Evolutionary conservation across 2,888 invertebrate species (phyloP), one percentile per base, ranked within the genome.

Genomic region (Limenitis camilla): DNA sequence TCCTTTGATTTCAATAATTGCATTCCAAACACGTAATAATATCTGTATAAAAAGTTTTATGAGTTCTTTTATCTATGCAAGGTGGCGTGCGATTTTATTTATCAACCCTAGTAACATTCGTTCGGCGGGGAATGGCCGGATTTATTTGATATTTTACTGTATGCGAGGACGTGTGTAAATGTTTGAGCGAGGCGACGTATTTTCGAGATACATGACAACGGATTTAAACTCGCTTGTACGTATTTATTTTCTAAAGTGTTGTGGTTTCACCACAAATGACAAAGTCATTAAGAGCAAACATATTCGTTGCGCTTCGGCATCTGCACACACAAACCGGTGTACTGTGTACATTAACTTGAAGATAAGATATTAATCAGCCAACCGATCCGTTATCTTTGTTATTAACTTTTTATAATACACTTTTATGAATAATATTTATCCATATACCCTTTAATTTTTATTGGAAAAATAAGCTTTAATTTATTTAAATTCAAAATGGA

Each of bases 1-100:
- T 55, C 66, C 70, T 69, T 71, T 72, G 69, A 74, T 78, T 78
- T 72, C 67, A 67, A 72, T 76, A 73, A 77, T 75, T 71, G 61
- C 67, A 75, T 77, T 74, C 71, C 63, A 65, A 74, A 71, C 70
- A 70, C 72, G 73, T 69, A 67, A 67, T 67, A 61, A 68, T 67
- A 68, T 71, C 60, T 58, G 61, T 56, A 60, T 61, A 58, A 60
- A 62, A 63, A 60, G 49, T 58, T 60, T 59, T 58, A 62, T 38
- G 59, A 53, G 49, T 49, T 60, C 49, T 56, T 60, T 57, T 61
- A 59, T 64, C 51, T 53, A 48, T 51, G 51, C 44, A 50, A 49
- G 33, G 47, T 51, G 39, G 50, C 36, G 29, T 44, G 33, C 40
- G 41, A 40, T 48, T 50, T 56, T 61, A 52, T 51, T 54, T 56